Percentiles rank a stretch among this genome's conserved stretches.
These are phyloP conservation scores for Thripadectes ignobilis DNA, from an alignment of 2,797 vertebrate genomes.

Conservation along the genomic window DNA sequence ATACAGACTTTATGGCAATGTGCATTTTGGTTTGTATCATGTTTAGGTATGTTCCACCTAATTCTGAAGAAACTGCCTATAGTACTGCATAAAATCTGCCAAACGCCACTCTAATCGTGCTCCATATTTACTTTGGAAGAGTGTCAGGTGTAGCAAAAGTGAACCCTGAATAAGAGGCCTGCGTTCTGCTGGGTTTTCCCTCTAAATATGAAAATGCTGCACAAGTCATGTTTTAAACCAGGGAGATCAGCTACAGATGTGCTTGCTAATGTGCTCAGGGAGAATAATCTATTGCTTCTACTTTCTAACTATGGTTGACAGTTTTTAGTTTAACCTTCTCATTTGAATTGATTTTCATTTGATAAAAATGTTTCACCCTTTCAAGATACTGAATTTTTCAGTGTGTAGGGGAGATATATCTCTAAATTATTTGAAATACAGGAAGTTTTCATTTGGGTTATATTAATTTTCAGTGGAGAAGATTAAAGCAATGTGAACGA, in stretches of 20 bases:
- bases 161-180: neutral
- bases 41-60: neutral
- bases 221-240: neutral
- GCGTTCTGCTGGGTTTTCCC: neutral
- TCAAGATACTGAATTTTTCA: neutral
- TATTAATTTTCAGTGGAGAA: neutral
- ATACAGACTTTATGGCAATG: neutral
- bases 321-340: neutral
- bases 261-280: neutral
- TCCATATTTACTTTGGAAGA: neutral
- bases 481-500: neutral
- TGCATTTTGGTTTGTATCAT: neutral
- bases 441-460: neutral
- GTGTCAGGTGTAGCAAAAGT: neutral
- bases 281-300: neutral
- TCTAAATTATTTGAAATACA: neutral
- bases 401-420: neutral
- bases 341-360: neutral
- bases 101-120: neutral
- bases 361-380: neutral
- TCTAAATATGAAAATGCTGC: neutral
- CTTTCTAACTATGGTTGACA: neutral
- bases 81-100: neutral
- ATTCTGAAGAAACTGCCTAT: neutral
- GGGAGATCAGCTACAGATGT: neutral